These are phyloP conservation scores for Zygaena filipendulae DNA, from an alignment of 2,888 invertebrate species.

Conservation along the genomic window DNA sequence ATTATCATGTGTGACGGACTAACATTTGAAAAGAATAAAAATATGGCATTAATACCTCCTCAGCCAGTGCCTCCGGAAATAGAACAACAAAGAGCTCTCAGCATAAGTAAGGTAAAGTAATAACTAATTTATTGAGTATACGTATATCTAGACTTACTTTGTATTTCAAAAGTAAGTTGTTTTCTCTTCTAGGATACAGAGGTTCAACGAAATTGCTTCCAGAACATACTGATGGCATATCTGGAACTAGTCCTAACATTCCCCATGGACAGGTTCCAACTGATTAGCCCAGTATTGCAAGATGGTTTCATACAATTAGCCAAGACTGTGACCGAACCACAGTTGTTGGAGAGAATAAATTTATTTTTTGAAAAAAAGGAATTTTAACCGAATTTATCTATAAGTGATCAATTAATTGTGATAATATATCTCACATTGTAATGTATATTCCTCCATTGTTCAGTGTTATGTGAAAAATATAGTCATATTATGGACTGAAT, in stretches of 20 bases:
- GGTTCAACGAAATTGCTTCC: constrained; percentile 84
- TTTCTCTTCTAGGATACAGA: constrained; percentile 85
- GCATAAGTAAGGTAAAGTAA: constrained; percentile 79
- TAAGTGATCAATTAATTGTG: constrained; percentile 27
- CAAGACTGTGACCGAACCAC: constrained; percentile 56
- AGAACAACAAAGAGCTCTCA: constrained; percentile 82
- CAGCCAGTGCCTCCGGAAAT: constrained; percentile 85
- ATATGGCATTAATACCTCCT: constrained; percentile 64
- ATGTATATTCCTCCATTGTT: constrained; percentile 45
- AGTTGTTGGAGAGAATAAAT: constrained; percentile 60
- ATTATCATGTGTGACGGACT: constrained; percentile 49
- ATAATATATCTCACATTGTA: constrained; percentile 7
- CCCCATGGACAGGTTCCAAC: constrained; percentile 68
- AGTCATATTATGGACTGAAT: constrained; percentile 17
- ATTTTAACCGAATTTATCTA: constrained; percentile 45
- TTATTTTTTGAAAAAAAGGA: constrained; percentile 65
- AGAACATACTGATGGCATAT: constrained; percentile 86
- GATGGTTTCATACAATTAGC: constrained; percentile 51
- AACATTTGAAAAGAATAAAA: constrained; percentile 36
- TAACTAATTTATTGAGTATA: too few relatives aligned
- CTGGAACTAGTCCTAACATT: constrained; percentile 80
- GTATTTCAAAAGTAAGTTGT: too few relatives aligned
- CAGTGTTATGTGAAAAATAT: constrained; percentile 50
- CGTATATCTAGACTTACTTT: too few relatives aligned
- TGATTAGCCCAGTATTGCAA: constrained; percentile 52